These are phyloP conservation scores for Escarpia spicata DNA, from an alignment of 2,888 invertebrate genomes.

Conservation along the genomic window DNA sequence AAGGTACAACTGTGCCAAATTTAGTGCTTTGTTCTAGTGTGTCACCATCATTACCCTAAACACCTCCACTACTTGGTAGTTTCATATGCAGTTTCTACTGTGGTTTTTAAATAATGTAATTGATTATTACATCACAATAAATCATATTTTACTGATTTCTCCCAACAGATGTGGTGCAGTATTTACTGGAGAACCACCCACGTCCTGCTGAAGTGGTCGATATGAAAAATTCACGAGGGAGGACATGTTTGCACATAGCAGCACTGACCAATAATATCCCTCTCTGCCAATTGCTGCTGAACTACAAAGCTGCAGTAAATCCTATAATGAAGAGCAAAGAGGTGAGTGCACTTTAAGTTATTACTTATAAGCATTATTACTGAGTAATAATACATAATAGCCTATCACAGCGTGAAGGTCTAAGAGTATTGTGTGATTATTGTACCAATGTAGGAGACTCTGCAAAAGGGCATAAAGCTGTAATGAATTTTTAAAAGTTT, in stretches of 20 bases:
- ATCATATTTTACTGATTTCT: neutral
- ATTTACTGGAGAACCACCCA: conserved; percentile 43
- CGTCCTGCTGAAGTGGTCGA: conserved; percentile 74
- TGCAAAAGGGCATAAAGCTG: too few relatives aligned
- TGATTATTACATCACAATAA: conserved; percentile 22
- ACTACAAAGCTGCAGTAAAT: conserved; percentile 81
- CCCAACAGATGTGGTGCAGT: conserved; percentile 54
- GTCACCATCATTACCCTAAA: neutral
- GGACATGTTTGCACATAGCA: conserved; percentile 92
- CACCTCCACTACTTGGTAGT: neutral
- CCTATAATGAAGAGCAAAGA: conserved; percentile 31
- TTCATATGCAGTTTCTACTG: neutral
- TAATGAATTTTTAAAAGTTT: too few relatives aligned
- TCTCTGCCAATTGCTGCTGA: conserved; percentile 86
- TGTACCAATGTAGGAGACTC: neutral
- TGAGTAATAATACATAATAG: neutral
- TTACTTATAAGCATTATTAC: neutral
- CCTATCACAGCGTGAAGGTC: neutral
- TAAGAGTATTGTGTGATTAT: neutral
- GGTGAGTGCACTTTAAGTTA: neutral
- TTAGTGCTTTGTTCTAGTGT: too few relatives aligned
- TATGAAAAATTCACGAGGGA: conserved; percentile 89
- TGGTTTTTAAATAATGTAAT: conserved; percentile 23
- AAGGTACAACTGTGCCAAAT: too few relatives aligned
- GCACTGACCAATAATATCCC: conserved; percentile 93